A percentile compares a stretch with the other conserved stretches of the same genome.
These are phyloP conservation scores for Morus bassanus DNA, from an alignment of 2,797 vertebrate genomes.

Conservation along the genomic window DNA sequence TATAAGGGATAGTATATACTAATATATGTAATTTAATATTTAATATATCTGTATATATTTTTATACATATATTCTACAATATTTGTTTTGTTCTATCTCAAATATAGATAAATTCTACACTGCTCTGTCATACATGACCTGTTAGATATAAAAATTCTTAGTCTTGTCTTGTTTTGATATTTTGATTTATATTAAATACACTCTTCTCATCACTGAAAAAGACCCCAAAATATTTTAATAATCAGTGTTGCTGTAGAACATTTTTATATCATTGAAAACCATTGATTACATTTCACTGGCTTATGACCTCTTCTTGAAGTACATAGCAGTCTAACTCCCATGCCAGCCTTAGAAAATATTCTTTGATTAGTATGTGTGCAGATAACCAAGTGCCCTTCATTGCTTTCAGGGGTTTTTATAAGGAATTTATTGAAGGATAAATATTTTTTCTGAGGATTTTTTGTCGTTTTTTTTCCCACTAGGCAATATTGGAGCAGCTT, in stretches of 20 bases:
- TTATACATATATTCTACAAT: rapidly evolving
- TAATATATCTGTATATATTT: not conserved
- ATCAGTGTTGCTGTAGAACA: not conserved
- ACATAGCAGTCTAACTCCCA: not conserved
- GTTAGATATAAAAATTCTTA: not conserved
- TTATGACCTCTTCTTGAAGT: not conserved
- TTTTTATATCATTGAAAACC: not conserved
- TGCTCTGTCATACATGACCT: not conserved
- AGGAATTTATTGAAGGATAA: not conserved
- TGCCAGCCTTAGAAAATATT: not conserved
- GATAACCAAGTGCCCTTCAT: not conserved
- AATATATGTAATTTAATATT: not conserved
- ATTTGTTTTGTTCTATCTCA: not conserved
- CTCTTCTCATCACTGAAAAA: not conserved
- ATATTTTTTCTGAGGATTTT: not conserved
- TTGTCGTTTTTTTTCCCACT: not conserved
- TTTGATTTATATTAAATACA: not conserved
- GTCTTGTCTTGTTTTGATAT: not conserved
- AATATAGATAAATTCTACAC: not conserved
- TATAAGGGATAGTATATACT: not conserved
- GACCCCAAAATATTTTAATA: not conserved
- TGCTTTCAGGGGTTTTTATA: not conserved
- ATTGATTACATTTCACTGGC: not conserved
- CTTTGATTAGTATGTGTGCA: not conserved
- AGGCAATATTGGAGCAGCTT: not conserved